Evolutionary conservation across 2,888 invertebrate species (phyloP).

Genomic region (Tetragonula carbonaria): DNA sequence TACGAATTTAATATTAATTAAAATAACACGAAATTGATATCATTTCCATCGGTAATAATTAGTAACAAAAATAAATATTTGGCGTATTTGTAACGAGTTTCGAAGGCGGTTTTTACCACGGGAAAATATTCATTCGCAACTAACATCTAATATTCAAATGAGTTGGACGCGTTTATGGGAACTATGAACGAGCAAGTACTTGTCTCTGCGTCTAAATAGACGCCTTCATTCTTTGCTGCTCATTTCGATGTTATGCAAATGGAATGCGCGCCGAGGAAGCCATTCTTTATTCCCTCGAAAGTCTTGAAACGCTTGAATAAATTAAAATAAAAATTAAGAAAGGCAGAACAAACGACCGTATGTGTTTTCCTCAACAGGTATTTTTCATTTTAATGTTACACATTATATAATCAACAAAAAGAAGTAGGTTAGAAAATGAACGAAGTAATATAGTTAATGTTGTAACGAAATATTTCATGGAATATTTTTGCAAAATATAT

Average conservation of each 20-base stretch:
- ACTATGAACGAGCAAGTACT: conserved; percentile 71
- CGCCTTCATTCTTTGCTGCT: conserved; percentile 76
- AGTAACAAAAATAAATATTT: not conserved
- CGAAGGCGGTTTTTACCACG: not conserved
- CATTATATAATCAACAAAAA: no score
- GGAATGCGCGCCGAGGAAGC: conserved; percentile 57
- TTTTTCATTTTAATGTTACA: not conserved
- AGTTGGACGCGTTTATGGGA: conserved; percentile 70
- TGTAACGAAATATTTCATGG: no score
- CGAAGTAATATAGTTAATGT: no score
- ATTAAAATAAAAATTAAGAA: conserved; percentile 40
- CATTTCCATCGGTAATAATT: not conserved
- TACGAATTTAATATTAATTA: not conserved
- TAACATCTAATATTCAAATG: conserved; percentile 77
- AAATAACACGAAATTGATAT: not conserved
- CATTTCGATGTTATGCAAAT: conserved; percentile 79
- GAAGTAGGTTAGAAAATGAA: no score
- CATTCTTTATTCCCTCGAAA: conserved; percentile 59
- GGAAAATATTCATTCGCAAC: conserved; percentile 41
- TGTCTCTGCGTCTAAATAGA: conserved; percentile 72
- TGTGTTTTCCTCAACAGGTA: conserved; percentile 27
- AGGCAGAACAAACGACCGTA: not conserved
- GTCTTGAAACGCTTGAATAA: conserved; percentile 56
- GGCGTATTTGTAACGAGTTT: not conserved
- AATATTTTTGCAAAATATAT: no score